Evolutionary conservation across 2,113 vertebrate genomes (phyloP), one percentile per base, ranked within the genome.

Genomic region (Loxodonta africana): DNA sequence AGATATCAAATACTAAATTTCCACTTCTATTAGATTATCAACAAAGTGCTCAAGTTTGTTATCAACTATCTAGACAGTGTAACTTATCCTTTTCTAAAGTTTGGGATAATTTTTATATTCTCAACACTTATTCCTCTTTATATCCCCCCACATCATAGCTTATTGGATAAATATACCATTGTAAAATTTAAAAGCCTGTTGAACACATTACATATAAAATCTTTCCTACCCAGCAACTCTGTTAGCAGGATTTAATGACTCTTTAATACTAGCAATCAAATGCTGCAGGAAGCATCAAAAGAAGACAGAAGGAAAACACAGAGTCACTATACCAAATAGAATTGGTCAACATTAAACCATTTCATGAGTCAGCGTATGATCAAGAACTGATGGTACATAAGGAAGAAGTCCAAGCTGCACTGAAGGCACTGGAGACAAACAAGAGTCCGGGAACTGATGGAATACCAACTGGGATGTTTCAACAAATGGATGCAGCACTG

Each of bases 1-100:
- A 57, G 17, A 92, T 57, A 82, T 67, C 65, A 82, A 76, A 83
- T 46, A 92, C 91, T 8, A 65, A 87, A 78, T 87, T n/a, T 78
- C 62, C 57, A 17, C 65, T 73, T 30, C 51, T 74, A 33, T 69
- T 28, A 69, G 65, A 26, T 28, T 69, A 23, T 74, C 17, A 25
- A 82, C n/a, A 91, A 82, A 73, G 14, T 65, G 21, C 23, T 87
- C 57, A 95, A 41, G 76, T 65, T 76, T 74, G 53, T 81, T 81
- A 48, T 20, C 74, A 21, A 18, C 78, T 83, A 81, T 41, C 83
- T 91, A 26, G 25, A 82, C 53, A 46, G 15, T 46, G 28, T 81
- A 57, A 88, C 11, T n/a, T 87, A 76, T 28, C 53, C 10, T 82
- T 88, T 44, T 83, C 21, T 82, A 53, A 82, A 6, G 74, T 88